These are phyloP conservation scores for Scelioninae gen. 1 DNA, from an alignment of 2,888 invertebrate species.

Conservation along the genomic window DNA sequence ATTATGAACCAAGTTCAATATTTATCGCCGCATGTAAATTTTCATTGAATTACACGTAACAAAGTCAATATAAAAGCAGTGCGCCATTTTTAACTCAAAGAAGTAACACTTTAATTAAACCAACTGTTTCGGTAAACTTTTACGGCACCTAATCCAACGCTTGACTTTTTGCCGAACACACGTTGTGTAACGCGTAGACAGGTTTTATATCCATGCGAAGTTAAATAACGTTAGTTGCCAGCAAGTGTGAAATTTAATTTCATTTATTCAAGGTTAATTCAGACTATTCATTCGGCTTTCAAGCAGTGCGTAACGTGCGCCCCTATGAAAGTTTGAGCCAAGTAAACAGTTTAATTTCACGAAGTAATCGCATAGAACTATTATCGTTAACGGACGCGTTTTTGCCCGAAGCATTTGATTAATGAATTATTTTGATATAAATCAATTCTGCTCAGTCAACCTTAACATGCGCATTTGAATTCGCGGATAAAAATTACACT, in stretches of 20 bases:
- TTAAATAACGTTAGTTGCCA: constrained; percentile 16
- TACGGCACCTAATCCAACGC: constrained; percentile 6
- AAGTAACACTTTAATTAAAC: constrained; percentile 36
- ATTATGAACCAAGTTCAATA: constrained; percentile 35
- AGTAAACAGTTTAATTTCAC: constrained; percentile 23
- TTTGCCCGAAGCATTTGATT: constrained; percentile 34
- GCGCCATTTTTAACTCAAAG: constrained; percentile 5
- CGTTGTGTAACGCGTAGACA: constrained; percentile 13
- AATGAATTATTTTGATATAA: constrained; percentile 47
- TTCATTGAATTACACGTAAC: constrained; percentile 34
- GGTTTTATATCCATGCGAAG: constrained; percentile 12
- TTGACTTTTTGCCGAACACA: constrained; percentile 10
- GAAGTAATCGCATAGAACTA: constrained; percentile 12
- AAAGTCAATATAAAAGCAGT: constrained; percentile 17
- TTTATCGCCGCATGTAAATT: constrained; percentile 39
- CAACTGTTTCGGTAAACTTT: constrained; percentile 25
- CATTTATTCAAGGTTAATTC: constrained; percentile 26
- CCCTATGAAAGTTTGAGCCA: constrained; percentile 6
- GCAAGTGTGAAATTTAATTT: constrained; percentile 31
- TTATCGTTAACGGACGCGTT: constrained; percentile 12
- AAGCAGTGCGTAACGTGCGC: neutral
- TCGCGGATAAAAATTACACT: constrained; percentile 13
- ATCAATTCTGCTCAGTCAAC: constrained; percentile 31
- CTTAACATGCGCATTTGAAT: constrained; percentile 18
- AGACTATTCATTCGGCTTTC: neutral